Conservation (phyloP, 2,888 invertebrate genomes). For the Crossocerus cetratus region DNA sequence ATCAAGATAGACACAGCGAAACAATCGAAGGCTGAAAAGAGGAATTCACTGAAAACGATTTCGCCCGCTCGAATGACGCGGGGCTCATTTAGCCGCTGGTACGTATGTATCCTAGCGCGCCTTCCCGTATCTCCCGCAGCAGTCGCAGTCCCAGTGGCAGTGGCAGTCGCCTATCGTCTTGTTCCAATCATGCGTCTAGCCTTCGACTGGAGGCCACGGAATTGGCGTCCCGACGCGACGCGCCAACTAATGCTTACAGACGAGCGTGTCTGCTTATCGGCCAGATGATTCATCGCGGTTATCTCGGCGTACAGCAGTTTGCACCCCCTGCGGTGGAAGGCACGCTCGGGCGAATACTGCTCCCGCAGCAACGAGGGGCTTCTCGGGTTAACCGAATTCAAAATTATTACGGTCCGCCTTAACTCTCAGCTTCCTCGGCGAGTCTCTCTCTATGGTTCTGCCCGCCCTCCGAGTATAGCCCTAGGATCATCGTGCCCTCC, state of each 20-base stretch:
- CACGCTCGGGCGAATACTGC: constrained; percentile 8
- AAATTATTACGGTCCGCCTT: constrained; percentile 62
- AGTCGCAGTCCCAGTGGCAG: no score
- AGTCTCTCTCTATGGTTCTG: constrained; percentile 20
- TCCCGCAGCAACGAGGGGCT: constrained; percentile 10
- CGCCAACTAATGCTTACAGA: constrained; percentile 30
- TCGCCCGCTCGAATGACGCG: no score
- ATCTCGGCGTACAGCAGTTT: constrained; percentile 49
- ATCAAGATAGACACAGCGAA: no score
- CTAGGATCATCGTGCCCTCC: constrained; percentile 6
- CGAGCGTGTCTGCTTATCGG: constrained; percentile 51
- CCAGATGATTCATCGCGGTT: constrained; percentile 53
- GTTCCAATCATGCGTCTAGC: no score
- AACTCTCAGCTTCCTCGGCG: constrained; percentile 33
- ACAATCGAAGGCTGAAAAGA: no score
- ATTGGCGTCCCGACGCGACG: constrained; percentile 29
- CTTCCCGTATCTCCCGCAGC: no score
- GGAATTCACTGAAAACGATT: no score
- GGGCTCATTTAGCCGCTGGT: no score
- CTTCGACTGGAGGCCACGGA: no score
- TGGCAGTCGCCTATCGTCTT: no score
- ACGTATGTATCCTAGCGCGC: no score
- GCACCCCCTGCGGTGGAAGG: constrained; percentile 35
- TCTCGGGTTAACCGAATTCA: constrained; percentile 60
- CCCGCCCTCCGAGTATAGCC: constrained; percentile 8